phyloP scores from a whole-genome alignment of 1,140 invertebrate species.

The Cotesia chilonis region DNA sequence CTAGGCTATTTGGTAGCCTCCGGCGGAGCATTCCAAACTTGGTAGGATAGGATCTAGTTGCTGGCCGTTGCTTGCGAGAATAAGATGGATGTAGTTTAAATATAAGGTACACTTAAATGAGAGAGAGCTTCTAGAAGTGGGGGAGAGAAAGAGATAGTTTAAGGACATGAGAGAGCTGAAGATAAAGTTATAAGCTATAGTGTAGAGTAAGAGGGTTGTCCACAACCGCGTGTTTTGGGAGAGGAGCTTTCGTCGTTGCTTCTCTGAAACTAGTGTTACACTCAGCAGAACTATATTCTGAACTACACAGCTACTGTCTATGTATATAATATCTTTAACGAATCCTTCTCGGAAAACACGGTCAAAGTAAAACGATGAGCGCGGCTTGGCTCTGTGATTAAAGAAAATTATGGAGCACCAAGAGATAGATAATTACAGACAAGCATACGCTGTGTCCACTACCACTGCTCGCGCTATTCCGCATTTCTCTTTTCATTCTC shows the following conservation, averaged over 20 bases:
- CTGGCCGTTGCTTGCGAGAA: background rate
- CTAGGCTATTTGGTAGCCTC: slow-evolving; percentile 14
- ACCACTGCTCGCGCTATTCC: background rate
- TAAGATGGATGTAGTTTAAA: background rate
- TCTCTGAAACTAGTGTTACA: too few species aligned
- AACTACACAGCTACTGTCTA: background rate
- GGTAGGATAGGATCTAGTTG: slow-evolving; percentile 14
- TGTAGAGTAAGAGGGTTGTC: slow-evolving; percentile 4
- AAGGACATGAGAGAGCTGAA: background rate
- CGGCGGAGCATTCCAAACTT: slow-evolving; percentile 18
- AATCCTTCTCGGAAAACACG: slow-evolving; percentile 46
- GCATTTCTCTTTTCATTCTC: slow-evolving; percentile 1
- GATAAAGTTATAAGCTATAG: too few species aligned
- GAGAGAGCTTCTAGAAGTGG: background rate
- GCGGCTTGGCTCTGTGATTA: slow-evolving; percentile 55
- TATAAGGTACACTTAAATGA: slow-evolving; percentile 1
- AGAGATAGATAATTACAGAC: slow-evolving; percentile 55
- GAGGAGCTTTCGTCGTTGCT: background rate
- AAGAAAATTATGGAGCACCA: slow-evolving; percentile 58
- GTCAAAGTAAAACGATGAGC: slow-evolving; percentile 48
- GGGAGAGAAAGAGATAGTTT: background rate
- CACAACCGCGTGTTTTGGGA: slow-evolving; percentile 12
- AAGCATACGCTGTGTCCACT: slow-evolving; percentile 26
- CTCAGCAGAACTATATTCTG: background rate
- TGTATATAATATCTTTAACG: slow-evolving; percentile 17